A percentile compares a stretch with the other conserved stretches of the same genome.
Evolutionary conservation across 92 coral and sea anemone species (phyloP).

Genomic region (Desmophyllum pertusum): DNA sequence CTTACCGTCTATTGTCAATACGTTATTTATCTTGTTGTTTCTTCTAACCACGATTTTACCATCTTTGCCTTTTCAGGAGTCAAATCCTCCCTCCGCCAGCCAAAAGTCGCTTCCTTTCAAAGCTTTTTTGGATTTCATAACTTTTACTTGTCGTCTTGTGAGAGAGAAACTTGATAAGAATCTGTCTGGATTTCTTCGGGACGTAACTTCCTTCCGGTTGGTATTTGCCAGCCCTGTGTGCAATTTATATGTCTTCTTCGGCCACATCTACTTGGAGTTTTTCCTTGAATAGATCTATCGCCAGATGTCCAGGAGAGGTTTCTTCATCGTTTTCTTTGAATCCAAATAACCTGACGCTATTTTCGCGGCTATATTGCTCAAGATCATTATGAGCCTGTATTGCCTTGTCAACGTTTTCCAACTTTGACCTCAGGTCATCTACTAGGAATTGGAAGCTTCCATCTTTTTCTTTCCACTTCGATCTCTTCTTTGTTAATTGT

Average conservation of each 20-base stretch:
- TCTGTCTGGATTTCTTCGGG: neutral
- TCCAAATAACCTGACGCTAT: neutral
- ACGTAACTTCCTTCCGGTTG: neutral
- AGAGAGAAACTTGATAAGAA: too few species aligned
- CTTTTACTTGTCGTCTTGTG: neutral
- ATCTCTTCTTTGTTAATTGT: too few species aligned
- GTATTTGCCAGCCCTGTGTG: constrained; percentile 8
- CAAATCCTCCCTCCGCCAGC: neutral
- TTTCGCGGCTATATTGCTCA: too few species aligned
- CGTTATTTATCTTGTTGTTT: neutral
- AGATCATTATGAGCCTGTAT: too few species aligned
- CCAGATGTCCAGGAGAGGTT: neutral
- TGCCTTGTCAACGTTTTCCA: too few species aligned
- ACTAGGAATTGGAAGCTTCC: too few species aligned
- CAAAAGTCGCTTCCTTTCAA: neutral
- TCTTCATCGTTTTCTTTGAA: neutral
- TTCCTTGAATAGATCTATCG: neutral
- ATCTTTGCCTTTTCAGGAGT: neutral
- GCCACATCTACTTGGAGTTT: neutral
- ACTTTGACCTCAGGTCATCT: too few species aligned
- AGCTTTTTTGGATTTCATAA: neutral
- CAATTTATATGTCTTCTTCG: neutral
- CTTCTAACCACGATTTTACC: neutral
- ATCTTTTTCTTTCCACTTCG: too few species aligned
- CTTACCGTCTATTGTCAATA: constrained; percentile 7